Percentiles rank a stretch among this genome's conserved stretches.
These are phyloP conservation scores for Struthidea cinerea DNA, from an alignment of 2,113 vertebrate species.

Conservation along the genomic window DNA sequence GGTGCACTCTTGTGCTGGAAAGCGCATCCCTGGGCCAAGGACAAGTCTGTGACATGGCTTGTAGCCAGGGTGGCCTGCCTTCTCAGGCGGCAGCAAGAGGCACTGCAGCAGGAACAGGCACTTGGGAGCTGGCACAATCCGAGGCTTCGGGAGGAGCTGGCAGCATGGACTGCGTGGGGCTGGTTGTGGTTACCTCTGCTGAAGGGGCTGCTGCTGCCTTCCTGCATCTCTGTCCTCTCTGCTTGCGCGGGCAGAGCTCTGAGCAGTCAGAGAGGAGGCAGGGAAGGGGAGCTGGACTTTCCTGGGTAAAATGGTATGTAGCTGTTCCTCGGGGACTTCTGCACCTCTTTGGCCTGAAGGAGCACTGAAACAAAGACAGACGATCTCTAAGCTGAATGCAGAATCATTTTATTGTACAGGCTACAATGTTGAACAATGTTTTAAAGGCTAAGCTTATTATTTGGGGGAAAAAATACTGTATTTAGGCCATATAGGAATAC, in stretches of 20 bases:
- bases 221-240: background rate
- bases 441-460: background rate
- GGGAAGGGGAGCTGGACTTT: background rate
- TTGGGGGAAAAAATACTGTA: background rate
- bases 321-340: background rate
- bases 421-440: background rate
- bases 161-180: fast-evolving
- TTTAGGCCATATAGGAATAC: background rate
- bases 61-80: background rate
- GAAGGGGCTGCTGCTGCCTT: background rate
- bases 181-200: background rate
- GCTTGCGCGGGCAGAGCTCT: fast-evolving
- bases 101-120: background rate
- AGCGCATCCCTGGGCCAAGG: background rate
- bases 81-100: fast-evolving
- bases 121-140: fast-evolving
- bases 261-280: background rate
- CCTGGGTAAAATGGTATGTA: background rate
- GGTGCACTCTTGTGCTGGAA: background rate
- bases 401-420: background rate
- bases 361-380: background rate
- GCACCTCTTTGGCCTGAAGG: background rate
- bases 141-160: background rate
- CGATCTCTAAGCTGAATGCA: background rate
- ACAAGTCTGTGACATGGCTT: background rate